Evolutionary conservation across 2,113 vertebrate species (phyloP).

Genomic region (Solea senegalensis): DNA sequence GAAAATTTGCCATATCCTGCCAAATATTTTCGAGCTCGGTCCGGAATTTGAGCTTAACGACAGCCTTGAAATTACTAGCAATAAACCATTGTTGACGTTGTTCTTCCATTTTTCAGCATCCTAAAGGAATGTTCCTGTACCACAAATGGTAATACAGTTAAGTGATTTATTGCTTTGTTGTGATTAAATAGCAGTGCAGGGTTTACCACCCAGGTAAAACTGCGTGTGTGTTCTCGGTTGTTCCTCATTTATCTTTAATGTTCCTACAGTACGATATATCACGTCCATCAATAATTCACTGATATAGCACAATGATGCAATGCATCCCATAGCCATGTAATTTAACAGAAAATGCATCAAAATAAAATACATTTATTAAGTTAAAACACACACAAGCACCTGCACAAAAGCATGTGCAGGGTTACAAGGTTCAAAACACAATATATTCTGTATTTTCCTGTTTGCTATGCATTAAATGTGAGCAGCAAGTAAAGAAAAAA

Average conservation of each 20-base stretch:
- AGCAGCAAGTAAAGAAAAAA: background rate
- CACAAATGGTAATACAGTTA: slow-evolving; percentile 9
- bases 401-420: background rate
- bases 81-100: slow-evolving; percentile 26
- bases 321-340: background rate
- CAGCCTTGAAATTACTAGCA: slow-evolving; percentile 16
- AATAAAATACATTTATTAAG: background rate
- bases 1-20: background rate
- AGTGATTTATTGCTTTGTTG: slow-evolving; percentile 27
- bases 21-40: slow-evolving; percentile 14
- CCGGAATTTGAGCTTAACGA: slow-evolving; percentile 15
- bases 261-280: background rate
- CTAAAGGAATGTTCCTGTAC: slow-evolving; percentile 20
- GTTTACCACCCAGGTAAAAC: slow-evolving; percentile 8
- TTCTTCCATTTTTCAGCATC: slow-evolving; percentile 18
- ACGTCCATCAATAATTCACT: slow-evolving; percentile 43
- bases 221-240: slow-evolving; percentile 11
- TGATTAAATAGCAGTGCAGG: slow-evolving; percentile 22
- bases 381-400: background rate
- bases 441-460: too few relatives aligned
- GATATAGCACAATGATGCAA: slow-evolving; percentile 26
- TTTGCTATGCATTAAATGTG: background rate
- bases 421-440: background rate
- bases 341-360: background rate
- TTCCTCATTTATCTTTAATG: slow-evolving; percentile 30